Conservation (phyloP, 2,113 vertebrate genomes). For the Phrynosoma blainvillii region DNA sequence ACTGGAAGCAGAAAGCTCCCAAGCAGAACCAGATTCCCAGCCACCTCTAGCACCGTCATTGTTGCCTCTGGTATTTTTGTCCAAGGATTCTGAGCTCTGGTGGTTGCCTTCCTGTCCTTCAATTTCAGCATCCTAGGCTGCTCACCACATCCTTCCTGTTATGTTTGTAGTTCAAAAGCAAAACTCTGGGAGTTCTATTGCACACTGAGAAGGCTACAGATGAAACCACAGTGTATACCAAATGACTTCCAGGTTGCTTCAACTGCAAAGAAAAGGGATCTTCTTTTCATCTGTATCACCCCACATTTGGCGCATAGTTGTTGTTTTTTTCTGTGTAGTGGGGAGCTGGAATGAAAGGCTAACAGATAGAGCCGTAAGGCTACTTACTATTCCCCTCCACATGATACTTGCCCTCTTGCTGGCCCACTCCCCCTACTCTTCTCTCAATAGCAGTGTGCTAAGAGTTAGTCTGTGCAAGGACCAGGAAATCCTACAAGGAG, state of each 20-base stretch:
- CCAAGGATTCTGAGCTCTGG: background rate
- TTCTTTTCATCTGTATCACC: background rate
- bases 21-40: background rate
- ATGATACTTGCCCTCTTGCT: background rate
- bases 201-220: background rate
- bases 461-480: background rate
- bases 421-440: background rate
- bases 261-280: background rate
- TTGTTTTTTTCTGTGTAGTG: background rate
- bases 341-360: too few relatives aligned
- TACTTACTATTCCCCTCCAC: background rate
- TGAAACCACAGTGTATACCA: background rate
- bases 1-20: background rate
- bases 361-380: background rate
- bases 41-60: background rate
- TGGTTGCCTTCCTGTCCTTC: background rate
- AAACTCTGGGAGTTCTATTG: background rate
- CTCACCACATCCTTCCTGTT: background rate
- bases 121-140: background rate
- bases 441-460: background rate
- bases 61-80: background rate
- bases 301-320: background rate
- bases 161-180: background rate
- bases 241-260: slow-evolving; percentile 4
- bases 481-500: background rate